phyloP scores from a whole-genome alignment of 2,113 vertebrate genomes.

The Oncorhynchus mykiss region DNA sequence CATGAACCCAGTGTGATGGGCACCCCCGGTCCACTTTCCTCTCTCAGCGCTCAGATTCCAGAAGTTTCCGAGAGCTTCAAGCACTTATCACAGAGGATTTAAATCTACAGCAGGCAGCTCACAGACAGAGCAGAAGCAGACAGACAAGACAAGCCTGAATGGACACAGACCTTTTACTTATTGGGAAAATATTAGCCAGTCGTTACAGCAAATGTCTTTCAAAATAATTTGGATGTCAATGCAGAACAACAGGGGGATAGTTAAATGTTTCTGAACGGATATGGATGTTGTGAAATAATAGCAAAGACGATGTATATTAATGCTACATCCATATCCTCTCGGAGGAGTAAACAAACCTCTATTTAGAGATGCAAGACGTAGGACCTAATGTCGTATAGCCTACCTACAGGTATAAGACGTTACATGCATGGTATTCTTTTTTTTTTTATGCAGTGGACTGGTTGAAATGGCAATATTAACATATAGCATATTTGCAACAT shows the following conservation, averaged over 20 bases:
- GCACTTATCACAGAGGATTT: slow-evolving; percentile 11
- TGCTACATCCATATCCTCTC: slow-evolving; percentile 3
- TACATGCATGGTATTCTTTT: not conserved
- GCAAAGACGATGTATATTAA: slow-evolving; percentile 20
- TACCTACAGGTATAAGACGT: not conserved
- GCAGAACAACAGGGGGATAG: slow-evolving; percentile 31
- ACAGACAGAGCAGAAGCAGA: slow-evolving; percentile 28
- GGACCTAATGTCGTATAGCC: not conserved
- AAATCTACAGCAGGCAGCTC: slow-evolving; percentile 6
- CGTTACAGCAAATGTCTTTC: slow-evolving; percentile 40
- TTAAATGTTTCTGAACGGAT: slow-evolving; percentile 27
- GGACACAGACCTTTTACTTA: slow-evolving; percentile 33
- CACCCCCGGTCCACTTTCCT: slow-evolving; percentile 45
- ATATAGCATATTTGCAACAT: not conserved
- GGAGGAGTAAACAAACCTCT: not conserved
- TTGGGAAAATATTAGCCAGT: slow-evolving; percentile 51
- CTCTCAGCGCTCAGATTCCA: slow-evolving; percentile 33
- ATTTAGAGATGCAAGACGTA: not conserved
- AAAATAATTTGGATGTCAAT: slow-evolving; percentile 36
- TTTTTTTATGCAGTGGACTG: too few relatives aligned
- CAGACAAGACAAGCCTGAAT: slow-evolving; percentile 31
- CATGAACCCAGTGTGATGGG: slow-evolving; percentile 43
- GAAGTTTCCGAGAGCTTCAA: slow-evolving; percentile 41
- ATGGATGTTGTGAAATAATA: slow-evolving; percentile 14
- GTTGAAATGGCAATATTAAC: too few relatives aligned